These are phyloP conservation scores for Microctenopoma steveboyesi DNA, from an alignment of 2,797 vertebrate genomes.

Conservation along the genomic window DNA sequence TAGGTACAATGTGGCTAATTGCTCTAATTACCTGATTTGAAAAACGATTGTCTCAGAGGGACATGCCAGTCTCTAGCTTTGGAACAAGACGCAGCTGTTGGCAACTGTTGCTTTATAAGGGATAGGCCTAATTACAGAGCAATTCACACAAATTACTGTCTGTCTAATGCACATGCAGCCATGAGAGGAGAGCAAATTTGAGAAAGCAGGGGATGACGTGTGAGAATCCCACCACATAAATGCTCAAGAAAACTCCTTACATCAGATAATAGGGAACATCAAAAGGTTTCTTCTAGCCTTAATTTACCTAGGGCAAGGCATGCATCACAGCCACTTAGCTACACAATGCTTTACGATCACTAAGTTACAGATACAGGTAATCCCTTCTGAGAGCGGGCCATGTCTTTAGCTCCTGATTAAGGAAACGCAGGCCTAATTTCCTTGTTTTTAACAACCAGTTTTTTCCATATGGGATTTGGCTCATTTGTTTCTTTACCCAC, in stretches of 20 bases:
- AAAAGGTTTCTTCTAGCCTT: slow-evolving; percentile 29
- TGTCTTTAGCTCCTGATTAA: slow-evolving; percentile 9
- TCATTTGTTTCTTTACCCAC: neutral
- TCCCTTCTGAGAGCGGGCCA: slow-evolving; percentile 6
- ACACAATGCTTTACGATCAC: slow-evolving; percentile 10
- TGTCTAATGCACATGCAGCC: slow-evolving; percentile 56
- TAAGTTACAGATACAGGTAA: slow-evolving; percentile 22
- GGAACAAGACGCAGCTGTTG: slow-evolving; percentile 71
- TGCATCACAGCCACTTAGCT: slow-evolving; percentile 30
- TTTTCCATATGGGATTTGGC: neutral
- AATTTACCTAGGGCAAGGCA: slow-evolving; percentile 18
- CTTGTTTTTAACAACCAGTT: neutral
- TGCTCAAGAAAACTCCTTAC: slow-evolving; percentile 32
- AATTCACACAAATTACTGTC: slow-evolving; percentile 79
- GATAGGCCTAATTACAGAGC: slow-evolving; percentile 73
- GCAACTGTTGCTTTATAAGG: slow-evolving; percentile 64
- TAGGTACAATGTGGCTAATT: slow-evolving; percentile 76
- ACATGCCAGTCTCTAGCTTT: slow-evolving; percentile 56
- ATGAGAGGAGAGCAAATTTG: slow-evolving; percentile 55
- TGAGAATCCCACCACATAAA: slow-evolving; percentile 36
- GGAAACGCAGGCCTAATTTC: neutral
- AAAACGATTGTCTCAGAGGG: slow-evolving; percentile 71
- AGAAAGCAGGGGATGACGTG: slow-evolving; percentile 55
- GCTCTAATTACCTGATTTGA: slow-evolving; percentile 74
- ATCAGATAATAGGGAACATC: slow-evolving; percentile 41